These are phyloP conservation scores for Calliopsis andreniformis DNA, from an alignment of 1,140 invertebrate genomes.

Conservation along the genomic window DNA sequence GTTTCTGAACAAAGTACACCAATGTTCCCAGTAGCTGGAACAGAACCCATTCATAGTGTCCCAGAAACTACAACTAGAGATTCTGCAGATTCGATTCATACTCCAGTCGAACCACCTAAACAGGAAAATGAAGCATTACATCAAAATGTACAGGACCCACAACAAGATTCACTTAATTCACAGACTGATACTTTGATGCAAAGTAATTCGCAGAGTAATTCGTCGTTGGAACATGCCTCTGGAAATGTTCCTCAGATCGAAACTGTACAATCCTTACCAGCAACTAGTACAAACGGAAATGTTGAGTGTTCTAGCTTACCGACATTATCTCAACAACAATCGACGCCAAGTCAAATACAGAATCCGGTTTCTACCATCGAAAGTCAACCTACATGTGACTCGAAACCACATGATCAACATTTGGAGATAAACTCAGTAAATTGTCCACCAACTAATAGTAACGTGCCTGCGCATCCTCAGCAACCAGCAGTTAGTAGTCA, in stretches of 20 bases:
- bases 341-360: slow-evolving; percentile 50
- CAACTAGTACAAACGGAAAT: slow-evolving; percentile 77
- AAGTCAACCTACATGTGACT: slow-evolving; percentile 68
- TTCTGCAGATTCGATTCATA: slow-evolving; percentile 69
- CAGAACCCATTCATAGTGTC: slow-evolving; percentile 73
- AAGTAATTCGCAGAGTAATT: slow-evolving; percentile 67
- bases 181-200: slow-evolving; percentile 70
- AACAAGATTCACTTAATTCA: slow-evolving; percentile 49
- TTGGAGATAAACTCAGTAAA: slow-evolving; percentile 64
- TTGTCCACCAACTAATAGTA: slow-evolving; percentile 53
- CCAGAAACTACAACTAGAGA: slow-evolving; percentile 75
- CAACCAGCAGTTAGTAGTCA: slow-evolving; percentile 44
- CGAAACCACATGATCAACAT: slow-evolving; percentile 69
- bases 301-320: slow-evolving; percentile 70
- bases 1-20: slow-evolving; percentile 68
- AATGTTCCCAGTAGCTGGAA: slow-evolving; percentile 73
- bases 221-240: slow-evolving; percentile 67
- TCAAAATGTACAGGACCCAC: slow-evolving; percentile 50
- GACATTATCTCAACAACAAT: slow-evolving; percentile 66
- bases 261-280: slow-evolving; percentile 76
- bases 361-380: slow-evolving; percentile 71
- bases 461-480: slow-evolving; percentile 55
- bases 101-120: slow-evolving; percentile 62
- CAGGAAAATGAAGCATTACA: slow-evolving; percentile 68
- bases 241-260: slow-evolving; percentile 68